Conservation (phyloP, 2,888 invertebrate species). For the Dolichopus griseipennis region DNA sequence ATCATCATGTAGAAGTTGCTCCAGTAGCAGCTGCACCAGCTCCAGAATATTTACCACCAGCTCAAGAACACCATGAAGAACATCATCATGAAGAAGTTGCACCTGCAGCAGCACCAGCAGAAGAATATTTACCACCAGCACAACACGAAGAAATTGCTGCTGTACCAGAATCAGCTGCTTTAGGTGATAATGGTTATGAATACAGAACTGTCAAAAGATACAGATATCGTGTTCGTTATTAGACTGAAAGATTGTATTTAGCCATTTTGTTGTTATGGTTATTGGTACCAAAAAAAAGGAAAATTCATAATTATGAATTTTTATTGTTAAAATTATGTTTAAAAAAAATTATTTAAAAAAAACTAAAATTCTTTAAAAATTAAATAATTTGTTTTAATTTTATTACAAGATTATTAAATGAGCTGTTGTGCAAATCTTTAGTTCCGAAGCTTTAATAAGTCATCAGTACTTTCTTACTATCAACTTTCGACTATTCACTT, state of each 20-base stretch:
- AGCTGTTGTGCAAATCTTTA: too few species aligned
- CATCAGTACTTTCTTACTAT: too few species aligned
- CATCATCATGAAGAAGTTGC: neutral
- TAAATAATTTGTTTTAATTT: too few species aligned
- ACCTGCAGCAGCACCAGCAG: constrained; percentile 7
- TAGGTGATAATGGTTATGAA: neutral
- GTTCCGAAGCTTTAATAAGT: too few species aligned
- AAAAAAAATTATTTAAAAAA: too few species aligned
- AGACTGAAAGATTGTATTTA: neutral
- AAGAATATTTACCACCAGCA: neutral
- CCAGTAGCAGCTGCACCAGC: neutral
- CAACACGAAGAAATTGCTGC: neutral
- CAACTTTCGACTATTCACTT: too few species aligned
- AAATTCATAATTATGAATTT: too few species aligned
- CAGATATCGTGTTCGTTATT: neutral
- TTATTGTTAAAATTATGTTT: too few species aligned
- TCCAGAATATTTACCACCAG: neutral
- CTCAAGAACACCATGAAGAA: neutral
- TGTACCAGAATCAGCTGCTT: neutral
- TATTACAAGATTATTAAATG: too few species aligned
- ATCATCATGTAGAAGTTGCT: neutral
- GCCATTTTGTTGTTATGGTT: too few species aligned
- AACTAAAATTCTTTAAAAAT: too few species aligned
- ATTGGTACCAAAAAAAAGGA: too few species aligned
- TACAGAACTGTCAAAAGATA: neutral